These are phyloP conservation scores for Ectobius pallidus DNA, from an alignment of 2,888 invertebrate species.

Conservation along the genomic window DNA sequence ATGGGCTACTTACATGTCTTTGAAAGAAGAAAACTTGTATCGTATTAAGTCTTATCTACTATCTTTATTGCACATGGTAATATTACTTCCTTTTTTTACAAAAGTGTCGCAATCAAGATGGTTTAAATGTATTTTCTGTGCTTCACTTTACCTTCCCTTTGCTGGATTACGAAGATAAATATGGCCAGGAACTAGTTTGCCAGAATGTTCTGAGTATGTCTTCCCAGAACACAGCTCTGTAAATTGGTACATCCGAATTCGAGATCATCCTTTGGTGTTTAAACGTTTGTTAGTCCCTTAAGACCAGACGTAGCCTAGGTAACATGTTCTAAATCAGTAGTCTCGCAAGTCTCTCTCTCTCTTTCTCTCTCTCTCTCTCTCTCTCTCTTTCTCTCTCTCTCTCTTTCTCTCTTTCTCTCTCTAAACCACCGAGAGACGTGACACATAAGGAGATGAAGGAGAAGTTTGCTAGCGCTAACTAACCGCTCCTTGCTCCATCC, in stretches of 20 bases:
- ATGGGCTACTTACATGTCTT: too few relatives aligned
- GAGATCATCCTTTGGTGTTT: not conserved
- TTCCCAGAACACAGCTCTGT: too few relatives aligned
- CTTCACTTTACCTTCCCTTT: too few relatives aligned
- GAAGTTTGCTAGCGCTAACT: constrained; percentile 22
- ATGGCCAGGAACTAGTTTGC: too few relatives aligned
- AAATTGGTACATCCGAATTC: not conserved
- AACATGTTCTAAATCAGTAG: constrained; percentile 12
- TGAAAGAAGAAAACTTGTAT: too few relatives aligned
- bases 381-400: not conserved
- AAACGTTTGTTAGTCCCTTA: not conserved
- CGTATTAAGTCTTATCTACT: too few relatives aligned
- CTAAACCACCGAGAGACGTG: constrained; percentile 21
- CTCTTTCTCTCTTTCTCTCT: not conserved
- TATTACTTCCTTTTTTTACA: too few relatives aligned
- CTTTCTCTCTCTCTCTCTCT: not conserved
- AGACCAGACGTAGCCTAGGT: not conserved
- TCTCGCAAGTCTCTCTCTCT: not conserved
- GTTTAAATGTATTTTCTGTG: too few relatives aligned
- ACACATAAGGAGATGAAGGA: constrained; percentile 25
- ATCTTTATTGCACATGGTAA: too few relatives aligned
- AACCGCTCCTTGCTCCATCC: constrained; percentile 21
- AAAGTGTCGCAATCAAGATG: too few relatives aligned
- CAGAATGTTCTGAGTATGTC: too few relatives aligned
- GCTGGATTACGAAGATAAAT: too few relatives aligned